Base-by-base conservation (phyloP, 2,113 vertebrate genomes). In the Balaeniceps rex region DNA sequence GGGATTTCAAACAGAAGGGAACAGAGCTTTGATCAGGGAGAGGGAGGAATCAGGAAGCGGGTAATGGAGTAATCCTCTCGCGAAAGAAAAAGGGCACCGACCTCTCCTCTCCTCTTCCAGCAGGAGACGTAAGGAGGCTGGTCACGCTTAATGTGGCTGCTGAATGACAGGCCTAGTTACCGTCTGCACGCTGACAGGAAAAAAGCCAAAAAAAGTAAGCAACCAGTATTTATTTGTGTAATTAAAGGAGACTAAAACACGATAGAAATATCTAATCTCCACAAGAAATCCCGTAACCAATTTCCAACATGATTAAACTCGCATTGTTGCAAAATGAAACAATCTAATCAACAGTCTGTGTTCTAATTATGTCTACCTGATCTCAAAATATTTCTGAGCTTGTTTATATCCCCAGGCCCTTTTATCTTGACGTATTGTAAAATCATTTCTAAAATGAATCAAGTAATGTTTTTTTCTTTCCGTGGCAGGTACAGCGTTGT, bases 331-430 rank as follows among this genome's bases (percentile, higher is more conserved):
- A 95, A 96, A 97, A 97, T 95, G 93, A 95, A 96, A 95, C 93
- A 96, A 96, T 97, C 93, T 97, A 97, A 98, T 97, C 96, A 97
- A 88, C 96, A 90, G 89, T 44, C 95, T 82, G 78, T 96, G 96
- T 95, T 97, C 93, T 98, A 98, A 97, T 97, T 97, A 97, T 63
- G 51, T 94, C 86, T 97, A 96, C 93, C 94, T 96, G 96, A 92
- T 96, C 89, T 94, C 19, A 5, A 83, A 97, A 94, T 95, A 95
- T 97, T 97, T 96, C 86, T 38, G 57, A 92, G 85, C 92, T 94
- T 95, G 93, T 95, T 97, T 97, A 87, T 97, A 92, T 95, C 96
- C 94, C 89, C 88, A 91, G 94, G 95, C 88, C 93, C 83, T 97
- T 96, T 96, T 96, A 97, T 96, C 96, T 92, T 93, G 90, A 91